Base-by-base conservation (phyloP, 2,113 vertebrate genomes). In the Rutilus rutilus region DNA sequence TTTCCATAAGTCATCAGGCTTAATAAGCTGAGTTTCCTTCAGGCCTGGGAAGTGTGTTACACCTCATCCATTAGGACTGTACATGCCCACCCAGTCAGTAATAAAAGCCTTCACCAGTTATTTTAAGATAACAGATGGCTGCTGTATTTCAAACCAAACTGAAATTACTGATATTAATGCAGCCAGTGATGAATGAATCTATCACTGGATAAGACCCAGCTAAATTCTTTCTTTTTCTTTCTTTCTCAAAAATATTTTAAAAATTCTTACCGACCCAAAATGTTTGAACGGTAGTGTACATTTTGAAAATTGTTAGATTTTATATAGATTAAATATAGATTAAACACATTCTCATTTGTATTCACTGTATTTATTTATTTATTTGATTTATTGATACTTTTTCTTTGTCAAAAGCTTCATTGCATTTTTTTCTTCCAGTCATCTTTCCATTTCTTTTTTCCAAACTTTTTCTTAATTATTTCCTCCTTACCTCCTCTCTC, bases 21-120 rank as follows among this genome's bases (percentile, higher is more conserved):
- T 82, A 82, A 82, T 82, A 69, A 54, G 19, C 33, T 5, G 65
- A 54, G 30, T 59, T 83, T 73, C 81, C 81, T 83, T 73, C 30
- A 83, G 33, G 30, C 65, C 81, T 83, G 81, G 77, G 47, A 69
- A 71, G 64, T 54, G 74, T 62, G 73, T 62, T 85, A 64, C 64
- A 78, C 74, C 79, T 78, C 75, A 85, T 76, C 87, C 86, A 75
- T 87, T 67, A 88, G 50, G 71, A 83, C 65, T 59, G 83, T 60
- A 76, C 39, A 27, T 69, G 59, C 39, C 82, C 76, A 78, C 30
- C 82, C 71, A 84, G 78, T 54, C 39, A 42, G 69, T 83, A 77
- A 69, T 60, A 57, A 52, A 42, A 76, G 17, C 65, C 7, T 78
- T 50, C 52, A 33, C 64, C 21, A 39, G 36, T 79, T 47, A 78